These are phyloP conservation scores for Toxostoma redivivum DNA, from an alignment of 2,113 vertebrate species.

Conservation along the genomic window DNA sequence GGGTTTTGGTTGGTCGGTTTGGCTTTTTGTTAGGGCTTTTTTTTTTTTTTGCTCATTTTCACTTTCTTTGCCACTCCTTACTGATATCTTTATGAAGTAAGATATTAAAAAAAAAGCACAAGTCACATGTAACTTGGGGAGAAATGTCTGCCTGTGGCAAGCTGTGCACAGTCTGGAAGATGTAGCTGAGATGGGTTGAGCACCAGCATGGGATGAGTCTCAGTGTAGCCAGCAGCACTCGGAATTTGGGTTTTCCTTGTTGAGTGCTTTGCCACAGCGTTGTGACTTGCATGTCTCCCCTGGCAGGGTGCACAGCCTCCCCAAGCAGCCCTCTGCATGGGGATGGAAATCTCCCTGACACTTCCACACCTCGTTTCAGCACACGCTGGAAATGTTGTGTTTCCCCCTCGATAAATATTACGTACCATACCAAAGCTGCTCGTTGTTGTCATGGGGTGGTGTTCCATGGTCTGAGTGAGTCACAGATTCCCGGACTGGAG, in stretches of 20 bases:
- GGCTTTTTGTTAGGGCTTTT: neutral
- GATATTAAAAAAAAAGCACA: neutral
- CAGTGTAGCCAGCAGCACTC: neutral
- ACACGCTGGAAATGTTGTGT: neutral
- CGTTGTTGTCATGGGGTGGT: neutral
- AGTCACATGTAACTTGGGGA: accelerated
- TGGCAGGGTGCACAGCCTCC: accelerated
- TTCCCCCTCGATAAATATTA: neutral
- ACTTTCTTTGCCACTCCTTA: neutral
- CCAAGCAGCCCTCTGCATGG: neutral
- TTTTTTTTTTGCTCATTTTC: neutral
- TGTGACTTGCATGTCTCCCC: accelerated
- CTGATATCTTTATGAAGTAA: neutral
- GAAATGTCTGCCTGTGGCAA: neutral
- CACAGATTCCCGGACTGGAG: neutral
- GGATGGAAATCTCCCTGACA: neutral
- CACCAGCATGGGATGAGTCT: accelerated
- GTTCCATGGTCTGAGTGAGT: neutral
- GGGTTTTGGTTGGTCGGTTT: neutral
- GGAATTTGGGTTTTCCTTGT: accelerated
- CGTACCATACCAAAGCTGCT: neutral
- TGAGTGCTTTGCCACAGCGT: accelerated
- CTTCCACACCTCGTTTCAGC: neutral
- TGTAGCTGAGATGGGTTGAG: neutral
- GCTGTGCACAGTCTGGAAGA: neutral